Evolutionary conservation across 2,113 vertebrate species (phyloP), one percentile per base, ranked within the genome.

Genomic region (Sakesphorus luctuosus): DNA sequence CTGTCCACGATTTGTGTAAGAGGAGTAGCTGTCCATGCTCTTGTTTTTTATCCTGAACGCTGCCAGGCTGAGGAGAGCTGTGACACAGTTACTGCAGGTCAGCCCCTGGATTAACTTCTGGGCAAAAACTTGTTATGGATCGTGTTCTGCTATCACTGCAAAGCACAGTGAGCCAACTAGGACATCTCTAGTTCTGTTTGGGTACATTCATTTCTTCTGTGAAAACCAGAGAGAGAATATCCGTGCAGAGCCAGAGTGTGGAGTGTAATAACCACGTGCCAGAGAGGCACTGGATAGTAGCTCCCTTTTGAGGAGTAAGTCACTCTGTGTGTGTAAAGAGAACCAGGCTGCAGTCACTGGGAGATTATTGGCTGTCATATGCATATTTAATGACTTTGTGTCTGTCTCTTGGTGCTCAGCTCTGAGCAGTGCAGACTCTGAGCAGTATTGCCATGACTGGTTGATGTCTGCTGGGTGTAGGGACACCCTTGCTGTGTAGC

Each of bases 11-110:
- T 52, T 68, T 75, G n/a, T 92, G 28, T 61, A 72, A 95, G 33
- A 78, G 38, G 17, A 79, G 36, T 9, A 40, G 10, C 5, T 59
- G 21, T 59, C 18, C 63, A 62, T 61, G 65, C 52, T 87, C 9
- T 65, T 68, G 7, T 21, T 43, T 86, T 85, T 85, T 26, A 69
- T 71, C 21, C 38, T 38, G n/a, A 84, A 18, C 53, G 18, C 29
- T 89, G 68, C 53, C 26, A 61, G 29, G 33, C 56, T 78, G 61
- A 72, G 78, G 49, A 82, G 50, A 78, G 29, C 26, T 36, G 14
- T 38, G 50, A 65, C 62, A 18, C 18, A 74, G 26, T 92, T 93
- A 67, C 89, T 92, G 84, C 76, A 89, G 68, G 82, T 87, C 94
- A 69, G 13, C 84, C 76, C 43, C 73, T 87, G 52, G 35, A 90